Evolutionary conservation across 2,113 vertebrate species (phyloP).

Genomic region (Antechinus flavipes): DNA sequence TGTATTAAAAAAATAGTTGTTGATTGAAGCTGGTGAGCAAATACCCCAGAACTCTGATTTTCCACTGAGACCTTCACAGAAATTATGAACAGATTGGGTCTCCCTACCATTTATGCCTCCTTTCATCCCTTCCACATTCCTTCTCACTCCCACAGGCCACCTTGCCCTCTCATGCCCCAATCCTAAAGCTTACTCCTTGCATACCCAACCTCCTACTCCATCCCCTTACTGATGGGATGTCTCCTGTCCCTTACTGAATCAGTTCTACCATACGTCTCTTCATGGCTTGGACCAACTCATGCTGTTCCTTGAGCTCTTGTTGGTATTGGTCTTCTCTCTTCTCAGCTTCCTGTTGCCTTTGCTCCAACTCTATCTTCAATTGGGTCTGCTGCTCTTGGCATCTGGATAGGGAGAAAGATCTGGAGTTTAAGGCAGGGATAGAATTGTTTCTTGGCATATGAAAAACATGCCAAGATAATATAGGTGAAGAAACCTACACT

Average conservation of each 20-base stretch:
- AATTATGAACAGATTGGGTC: background rate
- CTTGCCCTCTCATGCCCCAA: background rate
- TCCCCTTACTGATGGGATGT: background rate
- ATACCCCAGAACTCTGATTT: background rate
- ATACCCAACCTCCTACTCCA: background rate
- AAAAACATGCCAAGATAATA: background rate
- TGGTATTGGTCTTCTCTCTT: constrained; percentile 67
- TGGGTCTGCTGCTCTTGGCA: constrained; percentile 75
- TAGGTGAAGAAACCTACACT: background rate
- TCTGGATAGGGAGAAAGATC: constrained; percentile 60
- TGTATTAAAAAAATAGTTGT: background rate
- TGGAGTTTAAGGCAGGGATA: background rate
- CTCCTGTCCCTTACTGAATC: constrained; percentile 79
- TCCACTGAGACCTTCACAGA: background rate
- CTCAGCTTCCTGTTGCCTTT: constrained; percentile 71
- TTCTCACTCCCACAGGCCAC: background rate
- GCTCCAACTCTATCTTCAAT: constrained; percentile 78
- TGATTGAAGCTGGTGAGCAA: background rate
- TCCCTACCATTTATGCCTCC: background rate
- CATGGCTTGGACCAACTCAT: constrained; percentile 81
- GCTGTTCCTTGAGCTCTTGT: constrained; percentile 78
- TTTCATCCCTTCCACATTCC: background rate
- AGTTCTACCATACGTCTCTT: constrained; percentile 84
- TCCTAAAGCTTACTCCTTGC: background rate
- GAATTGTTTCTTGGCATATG: background rate